Evolutionary conservation across 2,888 invertebrate genomes (phyloP).

Genomic region (Tetramorium bicarinatum): DNA sequence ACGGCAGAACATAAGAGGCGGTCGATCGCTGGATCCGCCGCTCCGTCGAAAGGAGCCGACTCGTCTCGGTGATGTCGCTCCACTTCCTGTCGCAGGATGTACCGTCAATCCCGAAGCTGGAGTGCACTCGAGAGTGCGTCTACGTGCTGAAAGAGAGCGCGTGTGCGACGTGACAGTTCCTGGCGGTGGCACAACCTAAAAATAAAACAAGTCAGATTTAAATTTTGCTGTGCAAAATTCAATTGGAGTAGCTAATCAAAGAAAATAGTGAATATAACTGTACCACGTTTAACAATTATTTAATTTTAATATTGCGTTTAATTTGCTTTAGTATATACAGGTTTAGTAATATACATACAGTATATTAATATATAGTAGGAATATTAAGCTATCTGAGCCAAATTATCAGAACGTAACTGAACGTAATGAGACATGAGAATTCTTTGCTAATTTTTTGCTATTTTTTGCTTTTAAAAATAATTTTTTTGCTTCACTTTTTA

Average conservation of each 20-base stretch:
- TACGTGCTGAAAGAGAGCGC: constrained; percentile 80
- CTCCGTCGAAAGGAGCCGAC: constrained; percentile 87
- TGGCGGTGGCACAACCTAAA: constrained; percentile 85
- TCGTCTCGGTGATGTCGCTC: constrained; percentile 80
- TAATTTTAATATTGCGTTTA: neutral
- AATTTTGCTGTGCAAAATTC: neutral
- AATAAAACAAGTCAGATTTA: neutral
- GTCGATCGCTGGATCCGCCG: constrained; percentile 88
- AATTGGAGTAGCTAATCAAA: neutral
- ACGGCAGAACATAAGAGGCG: constrained; percentile 92
- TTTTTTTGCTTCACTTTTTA: too few relatives aligned
- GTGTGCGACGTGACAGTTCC: constrained; percentile 83
- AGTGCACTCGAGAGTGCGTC: constrained; percentile 81
- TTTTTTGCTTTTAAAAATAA: too few relatives aligned
- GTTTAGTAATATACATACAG: too few relatives aligned
- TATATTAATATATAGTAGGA: too few relatives aligned
- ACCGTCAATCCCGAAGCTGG: constrained; percentile 79
- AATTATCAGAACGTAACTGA: too few relatives aligned
- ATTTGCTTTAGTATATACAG: neutral
- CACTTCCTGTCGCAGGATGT: constrained; percentile 78
- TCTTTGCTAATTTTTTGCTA: too few relatives aligned
- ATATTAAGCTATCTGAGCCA: too few relatives aligned
- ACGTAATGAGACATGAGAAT: too few relatives aligned
- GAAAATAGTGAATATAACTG: neutral
- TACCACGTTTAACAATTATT: neutral